Evolutionary conservation across 2,113 vertebrate species (phyloP), one percentile per base, ranked within the genome.

Genomic region (Actinemys pallida): DNA sequence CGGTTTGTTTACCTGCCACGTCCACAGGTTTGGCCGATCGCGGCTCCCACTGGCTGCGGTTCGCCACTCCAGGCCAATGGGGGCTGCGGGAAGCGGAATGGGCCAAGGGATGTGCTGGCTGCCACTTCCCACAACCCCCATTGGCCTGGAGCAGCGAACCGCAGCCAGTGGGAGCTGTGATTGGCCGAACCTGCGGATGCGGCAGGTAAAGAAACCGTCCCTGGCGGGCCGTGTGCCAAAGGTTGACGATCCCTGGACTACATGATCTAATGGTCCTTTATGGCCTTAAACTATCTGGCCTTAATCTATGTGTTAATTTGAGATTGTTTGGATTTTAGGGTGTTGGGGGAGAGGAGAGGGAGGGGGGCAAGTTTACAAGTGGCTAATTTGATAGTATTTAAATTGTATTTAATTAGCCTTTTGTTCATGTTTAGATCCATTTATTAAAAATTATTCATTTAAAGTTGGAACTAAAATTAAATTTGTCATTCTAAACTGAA

Each of bases 401-500:
- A 97, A 96, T 96, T 50, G 87, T 90, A 62, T 89, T 96, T 84
- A 80, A 54, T 83, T 16, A 87, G 25, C 81, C 65, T 54, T 79
- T 78, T 39, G 45, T 53, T 93, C 83, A 87, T 93, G 84, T 83
- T 9, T 42, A 82, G 47, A 17, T 20, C 49, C 88, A 86, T 89
- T 90, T 29, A 82, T 76, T 4, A 2, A 49, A 76, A 65, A 87
- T 85, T 39, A 12, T 59, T 98, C 91, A 96, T 87, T 95, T 45
- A 84, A 95, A 97, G 72, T 97, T 97, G 93, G 93, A 20, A 93
- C 92, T 84, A 94, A 92, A 95, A 86, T 83, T 81, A 93, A 89
- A 97, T 97, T 95, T 94, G 54, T 95, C 90, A 94, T 92, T 86
- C 17, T 93, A 39, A 84, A 78, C 62, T 76, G 82, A 82, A 94